Conservation (phyloP, 1,140 invertebrate genomes). For the Drosophila parabipectinata region DNA sequence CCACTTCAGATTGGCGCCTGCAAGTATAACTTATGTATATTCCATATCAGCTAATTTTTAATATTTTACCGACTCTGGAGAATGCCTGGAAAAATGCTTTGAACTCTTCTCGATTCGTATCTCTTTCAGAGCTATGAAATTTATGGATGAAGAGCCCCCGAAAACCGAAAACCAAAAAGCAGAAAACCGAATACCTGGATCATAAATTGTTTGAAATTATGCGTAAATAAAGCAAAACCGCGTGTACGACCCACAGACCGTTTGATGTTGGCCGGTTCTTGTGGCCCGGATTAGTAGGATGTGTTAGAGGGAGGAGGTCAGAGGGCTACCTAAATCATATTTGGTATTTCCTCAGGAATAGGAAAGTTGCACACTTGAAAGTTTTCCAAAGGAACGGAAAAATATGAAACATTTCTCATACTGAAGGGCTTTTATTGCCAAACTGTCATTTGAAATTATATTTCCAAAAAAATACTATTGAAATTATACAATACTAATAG, state of each 20-base stretch:
- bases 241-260: slow-evolving; percentile 8
- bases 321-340: slow-evolving; percentile 34
- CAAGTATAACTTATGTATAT: slow-evolving; percentile 42
- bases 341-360: slow-evolving; percentile 39
- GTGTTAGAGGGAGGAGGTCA: slow-evolving; percentile 1
- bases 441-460: slow-evolving; percentile 4
- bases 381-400: not conserved
- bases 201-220: slow-evolving; percentile 65
- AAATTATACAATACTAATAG: not conserved
- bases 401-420: not conserved
- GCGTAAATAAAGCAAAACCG: slow-evolving; percentile 54
- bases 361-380: not conserved
- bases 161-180: not conserved
- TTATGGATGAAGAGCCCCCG: slow-evolving; percentile 34
- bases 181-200: slow-evolving; percentile 24
- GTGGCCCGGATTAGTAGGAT: slow-evolving; percentile 11
- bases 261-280: slow-evolving; percentile 62
- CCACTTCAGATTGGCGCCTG: slow-evolving; percentile 40
- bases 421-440: not conserved
- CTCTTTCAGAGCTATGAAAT: slow-evolving; percentile 31
- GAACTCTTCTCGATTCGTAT: slow-evolving; percentile 45
- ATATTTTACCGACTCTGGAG: slow-evolving; percentile 64
- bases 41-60: slow-evolving; percentile 69
- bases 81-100: slow-evolving; percentile 39
- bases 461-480: not conserved